Conservation (phyloP, 2,797 vertebrate species). For the Notolabrus celidotus region DNA sequence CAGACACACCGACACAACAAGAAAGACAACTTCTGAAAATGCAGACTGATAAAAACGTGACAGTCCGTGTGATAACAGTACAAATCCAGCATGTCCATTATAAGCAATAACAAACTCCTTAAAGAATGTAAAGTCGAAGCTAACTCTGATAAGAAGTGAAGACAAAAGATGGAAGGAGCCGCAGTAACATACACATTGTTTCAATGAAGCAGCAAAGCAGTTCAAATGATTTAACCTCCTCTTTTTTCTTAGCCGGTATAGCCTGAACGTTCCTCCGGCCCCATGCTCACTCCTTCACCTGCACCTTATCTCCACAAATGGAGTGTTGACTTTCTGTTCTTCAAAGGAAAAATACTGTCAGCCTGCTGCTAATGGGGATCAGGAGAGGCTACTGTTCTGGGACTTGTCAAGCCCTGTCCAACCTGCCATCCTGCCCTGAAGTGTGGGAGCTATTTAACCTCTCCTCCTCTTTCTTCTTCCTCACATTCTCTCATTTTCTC, state of each 20-base stretch:
- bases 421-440: constrained; percentile 77
- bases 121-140: constrained; percentile 1
- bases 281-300: constrained; percentile 73
- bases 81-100: neutral
- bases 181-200: constrained; percentile 46
- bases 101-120: too few species aligned
- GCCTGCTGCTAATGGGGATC: constrained; percentile 82
- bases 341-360: constrained; percentile 82
- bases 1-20: neutral
- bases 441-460: constrained; percentile 81
- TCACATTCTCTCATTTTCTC: constrained; percentile 65
- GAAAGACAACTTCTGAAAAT: too few species aligned
- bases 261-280: constrained; percentile 49
- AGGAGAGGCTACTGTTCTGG: constrained; percentile 83
- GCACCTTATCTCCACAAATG: constrained; percentile 83
- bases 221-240: constrained; percentile 73
- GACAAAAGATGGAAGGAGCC: constrained; percentile 21
- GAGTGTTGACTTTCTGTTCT: constrained; percentile 84
- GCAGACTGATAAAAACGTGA: neutral
- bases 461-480: constrained; percentile 68
- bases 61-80: neutral
- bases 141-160: constrained; percentile 23
- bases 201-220: constrained; percentile 47
- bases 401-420: constrained; percentile 80
- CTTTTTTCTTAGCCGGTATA: constrained; percentile 24